Evolutionary conservation across 2,888 invertebrate genomes (phyloP).

Genomic region (Portevinia maculata): DNA sequence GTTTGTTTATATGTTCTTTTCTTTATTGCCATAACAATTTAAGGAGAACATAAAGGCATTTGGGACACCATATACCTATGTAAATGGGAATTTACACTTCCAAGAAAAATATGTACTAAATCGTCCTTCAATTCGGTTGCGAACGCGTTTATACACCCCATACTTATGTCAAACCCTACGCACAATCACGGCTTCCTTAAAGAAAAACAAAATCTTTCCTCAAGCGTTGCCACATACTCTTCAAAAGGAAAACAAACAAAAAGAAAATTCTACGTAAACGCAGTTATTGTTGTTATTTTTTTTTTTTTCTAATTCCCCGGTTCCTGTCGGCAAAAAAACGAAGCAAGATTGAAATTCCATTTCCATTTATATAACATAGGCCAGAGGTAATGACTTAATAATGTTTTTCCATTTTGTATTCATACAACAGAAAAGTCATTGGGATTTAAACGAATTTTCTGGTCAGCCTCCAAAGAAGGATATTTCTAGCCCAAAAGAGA

Average conservation of each 20-base stretch:
- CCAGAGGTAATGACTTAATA: conserved; percentile 41
- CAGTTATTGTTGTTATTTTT: background rate
- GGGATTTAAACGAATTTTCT: conserved; percentile 48
- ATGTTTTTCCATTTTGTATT: conserved; percentile 24
- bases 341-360: conserved; percentile 42
- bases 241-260: background rate
- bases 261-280: background rate
- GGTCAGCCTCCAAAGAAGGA: conserved; percentile 31
- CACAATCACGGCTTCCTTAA: no score
- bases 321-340: conserved; percentile 1
- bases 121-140: no score
- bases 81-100: no score
- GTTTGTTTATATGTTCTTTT: no score
- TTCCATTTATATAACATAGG: conserved; percentile 32
- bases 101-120: no score
- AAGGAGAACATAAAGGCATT: no score
- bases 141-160: no score
- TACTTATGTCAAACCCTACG: no score
- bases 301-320: background rate
- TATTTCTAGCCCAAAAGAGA: conserved; percentile 21
- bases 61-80: no score
- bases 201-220: no score
- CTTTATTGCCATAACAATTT: no score
- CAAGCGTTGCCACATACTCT: no score
- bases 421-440: conserved; percentile 6